A percentile compares a stretch with the other conserved stretches of the same genome.
These are phyloP conservation scores for Stegostoma tigrinum DNA, from an alignment of 2,113 vertebrate genomes.

Conservation along the genomic window DNA sequence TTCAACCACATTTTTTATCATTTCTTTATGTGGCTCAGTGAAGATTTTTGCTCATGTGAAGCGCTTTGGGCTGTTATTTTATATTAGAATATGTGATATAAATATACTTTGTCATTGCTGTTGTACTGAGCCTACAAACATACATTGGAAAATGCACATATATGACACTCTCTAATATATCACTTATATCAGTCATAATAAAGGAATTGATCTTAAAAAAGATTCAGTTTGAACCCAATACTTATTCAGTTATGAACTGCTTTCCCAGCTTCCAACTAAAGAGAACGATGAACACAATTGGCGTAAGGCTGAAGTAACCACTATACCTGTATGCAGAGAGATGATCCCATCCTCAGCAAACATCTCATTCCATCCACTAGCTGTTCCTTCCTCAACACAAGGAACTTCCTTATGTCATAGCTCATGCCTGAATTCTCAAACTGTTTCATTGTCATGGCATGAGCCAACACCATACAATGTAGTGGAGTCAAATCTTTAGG, in stretches of 20 bases:
- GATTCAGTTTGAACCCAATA: not conserved
- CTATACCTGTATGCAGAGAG: constrained; percentile 51
- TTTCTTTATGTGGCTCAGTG: not conserved
- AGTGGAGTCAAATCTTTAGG: constrained; percentile 62
- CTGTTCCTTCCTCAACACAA: constrained; percentile 54
- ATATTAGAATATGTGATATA: not conserved
- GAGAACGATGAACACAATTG: not conserved
- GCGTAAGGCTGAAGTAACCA: not conserved
- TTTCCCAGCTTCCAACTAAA: not conserved
- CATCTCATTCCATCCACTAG: constrained; percentile 67
- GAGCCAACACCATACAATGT: constrained; percentile 58
- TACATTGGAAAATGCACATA: not conserved
- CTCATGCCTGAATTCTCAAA: constrained; percentile 34
- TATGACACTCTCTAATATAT: too few relatives aligned
- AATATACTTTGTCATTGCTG: not conserved
- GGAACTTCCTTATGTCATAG: constrained; percentile 42
- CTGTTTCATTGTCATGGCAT: constrained; percentile 50
- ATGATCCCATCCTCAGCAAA: constrained; percentile 68
- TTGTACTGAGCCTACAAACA: not conserved
- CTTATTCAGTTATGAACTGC: not conserved
- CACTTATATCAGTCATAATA: not conserved
- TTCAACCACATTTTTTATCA: not conserved
- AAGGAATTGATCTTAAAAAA: not conserved
- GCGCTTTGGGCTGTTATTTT: too few relatives aligned
- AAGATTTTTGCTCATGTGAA: not conserved